A percentile compares a stretch with the other conserved stretches of the same genome.
Conservation (phyloP, 1,140 invertebrate species). For the Caenorhabditis briggsae region DNA sequence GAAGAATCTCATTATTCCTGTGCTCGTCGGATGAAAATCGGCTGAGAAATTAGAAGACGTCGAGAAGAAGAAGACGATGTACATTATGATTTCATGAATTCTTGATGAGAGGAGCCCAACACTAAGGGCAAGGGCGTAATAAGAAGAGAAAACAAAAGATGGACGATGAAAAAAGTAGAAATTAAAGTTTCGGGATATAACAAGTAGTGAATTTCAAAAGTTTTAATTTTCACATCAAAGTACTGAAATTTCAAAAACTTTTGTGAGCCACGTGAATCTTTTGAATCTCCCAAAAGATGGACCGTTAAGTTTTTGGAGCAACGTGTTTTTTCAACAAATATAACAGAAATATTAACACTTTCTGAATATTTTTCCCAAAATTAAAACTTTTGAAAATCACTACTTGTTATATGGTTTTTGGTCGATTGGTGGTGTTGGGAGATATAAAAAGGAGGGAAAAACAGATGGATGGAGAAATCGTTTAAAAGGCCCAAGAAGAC, state of each 20-base stretch:
- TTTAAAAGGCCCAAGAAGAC: background rate
- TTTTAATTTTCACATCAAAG: too few species aligned
- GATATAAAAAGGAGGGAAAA: background rate
- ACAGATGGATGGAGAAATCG: constrained; percentile 14
- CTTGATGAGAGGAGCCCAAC: constrained; percentile 13
- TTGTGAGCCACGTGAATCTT: too few species aligned
- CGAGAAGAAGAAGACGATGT: constrained; percentile 23
- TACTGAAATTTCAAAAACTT: too few species aligned
- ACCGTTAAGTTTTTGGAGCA: too few species aligned
- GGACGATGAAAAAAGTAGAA: background rate
- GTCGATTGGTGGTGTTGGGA: background rate
- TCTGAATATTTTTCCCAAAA: too few species aligned
- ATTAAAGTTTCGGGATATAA: too few species aligned
- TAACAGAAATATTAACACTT: too few species aligned
- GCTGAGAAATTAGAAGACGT: constrained; percentile 41
- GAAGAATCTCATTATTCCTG: constrained; percentile 51
- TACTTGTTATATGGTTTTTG: too few species aligned
- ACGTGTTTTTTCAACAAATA: too few species aligned
- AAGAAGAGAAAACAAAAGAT: background rate
- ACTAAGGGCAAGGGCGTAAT: constrained; percentile 11
- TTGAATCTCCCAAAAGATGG: too few species aligned
- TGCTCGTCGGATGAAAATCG: constrained; percentile 22
- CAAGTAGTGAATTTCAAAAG: too few species aligned
- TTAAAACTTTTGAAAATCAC: too few species aligned
- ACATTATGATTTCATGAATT: constrained; percentile 53